Evolutionary conservation across 2,888 invertebrate species (phyloP), one percentile per base, ranked within the genome.

Genomic region (Heteromyza rotundicornis): DNA sequence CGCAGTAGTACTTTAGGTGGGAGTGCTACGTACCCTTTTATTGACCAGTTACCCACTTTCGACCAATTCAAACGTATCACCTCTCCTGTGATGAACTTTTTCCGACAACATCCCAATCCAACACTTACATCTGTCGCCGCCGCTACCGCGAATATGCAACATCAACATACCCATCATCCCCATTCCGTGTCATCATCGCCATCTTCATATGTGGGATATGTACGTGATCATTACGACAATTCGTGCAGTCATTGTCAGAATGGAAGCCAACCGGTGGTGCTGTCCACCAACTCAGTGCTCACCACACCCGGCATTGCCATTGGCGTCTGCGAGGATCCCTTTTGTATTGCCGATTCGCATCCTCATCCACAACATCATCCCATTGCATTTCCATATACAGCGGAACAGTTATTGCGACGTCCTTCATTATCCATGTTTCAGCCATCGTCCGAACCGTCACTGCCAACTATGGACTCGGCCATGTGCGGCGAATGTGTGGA

Each of bases 401-500:
- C 72, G 1, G 78, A 78, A 60, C 76, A 78, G 47, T 63, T 77
- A 59, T 59, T 77, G 64, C 74, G 80, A 32, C 74, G 78, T 27
- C 76, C 79, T 55, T 79, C 80, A 49, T 65, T 81, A 10, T 79
- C 80, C 60, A 74, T 79, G 72, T 82, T 77, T 63, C 77, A 80
- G 64, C 81, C 81, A 58, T 75, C 70, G 24, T 82, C 82, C 60
- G 82, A 82, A 63, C 80, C 81, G 40, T 80, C 81, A 71, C 73
- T 81, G 69, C 79, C 80, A 69, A 75, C 80, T 67, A 69, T 81
- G 71, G 81, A 82, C 70, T 76, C 81, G 64, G 67, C 77, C 62
- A 79, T 82, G 76, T 81, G 81, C 66, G 78, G 79, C 60, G 80
- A 82, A 67, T 81, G 81, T 68, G 80, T 79, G 63, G 79, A 80